These are phyloP conservation scores for Rhaphigaster nebulosa DNA, from an alignment of 2,888 invertebrate genomes.

Conservation along the genomic window DNA sequence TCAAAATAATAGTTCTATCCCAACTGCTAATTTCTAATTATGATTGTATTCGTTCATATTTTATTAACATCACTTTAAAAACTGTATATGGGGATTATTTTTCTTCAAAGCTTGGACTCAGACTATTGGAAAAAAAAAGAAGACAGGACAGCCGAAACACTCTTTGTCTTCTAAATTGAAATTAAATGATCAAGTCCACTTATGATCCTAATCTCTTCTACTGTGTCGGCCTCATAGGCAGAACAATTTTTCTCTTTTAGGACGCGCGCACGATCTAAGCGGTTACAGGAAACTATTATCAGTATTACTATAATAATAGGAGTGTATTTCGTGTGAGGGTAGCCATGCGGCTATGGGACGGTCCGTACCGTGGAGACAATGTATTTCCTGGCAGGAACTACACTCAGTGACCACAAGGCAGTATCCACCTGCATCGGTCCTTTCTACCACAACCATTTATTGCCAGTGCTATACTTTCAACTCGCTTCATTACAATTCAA, in stretches of 20 bases:
- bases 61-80: neutral
- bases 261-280: neutral
- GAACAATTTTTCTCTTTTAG: neutral
- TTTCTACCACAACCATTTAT: slow-evolving; percentile 20
- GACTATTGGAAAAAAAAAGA: neutral
- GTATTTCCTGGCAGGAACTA: slow-evolving; percentile 55
- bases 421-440: slow-evolving; percentile 11
- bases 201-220: neutral
- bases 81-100: neutral
- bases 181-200: neutral
- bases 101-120: neutral
- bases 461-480: neutral
- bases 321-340: neutral
- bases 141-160: neutral
- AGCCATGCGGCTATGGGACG: slow-evolving; percentile 13
- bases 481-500: neutral
- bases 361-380: slow-evolving; percentile 48
- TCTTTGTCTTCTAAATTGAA: neutral
- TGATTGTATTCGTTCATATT: neutral
- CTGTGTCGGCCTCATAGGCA: neutral
- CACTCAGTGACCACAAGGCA: slow-evolving; percentile 41
- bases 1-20: no score
- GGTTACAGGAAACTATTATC: neutral
- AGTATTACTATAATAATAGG: slow-evolving; percentile 8
- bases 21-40: neutral